Conservation (phyloP, 2,888 invertebrate species). For the Nephrotoma flavescens region DNA sequence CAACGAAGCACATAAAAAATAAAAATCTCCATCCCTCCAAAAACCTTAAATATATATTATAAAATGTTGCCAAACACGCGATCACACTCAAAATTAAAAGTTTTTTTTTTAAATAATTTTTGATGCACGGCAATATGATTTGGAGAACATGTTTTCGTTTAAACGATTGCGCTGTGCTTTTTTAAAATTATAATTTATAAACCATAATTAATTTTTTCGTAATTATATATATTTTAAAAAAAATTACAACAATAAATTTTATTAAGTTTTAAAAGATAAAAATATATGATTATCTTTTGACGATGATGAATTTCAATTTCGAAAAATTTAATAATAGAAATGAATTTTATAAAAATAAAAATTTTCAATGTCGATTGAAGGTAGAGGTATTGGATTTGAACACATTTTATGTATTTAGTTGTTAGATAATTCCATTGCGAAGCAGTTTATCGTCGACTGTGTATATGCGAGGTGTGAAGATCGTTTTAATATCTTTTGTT, state of each 20-base stretch:
- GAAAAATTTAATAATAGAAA: background rate
- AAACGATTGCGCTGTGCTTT: too few relatives aligned
- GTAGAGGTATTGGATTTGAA: background rate
- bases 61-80: background rate
- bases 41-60: too few relatives aligned
- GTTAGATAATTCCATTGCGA: too few relatives aligned
- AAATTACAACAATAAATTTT: background rate
- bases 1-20: too few relatives aligned
- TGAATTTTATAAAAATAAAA: background rate
- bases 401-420: background rate
- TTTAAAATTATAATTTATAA: background rate
- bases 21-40: too few relatives aligned
- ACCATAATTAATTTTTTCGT: background rate
- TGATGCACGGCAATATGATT: background rate
- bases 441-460: too few relatives aligned
- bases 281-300: background rate
- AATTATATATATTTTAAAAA: too few relatives aligned
- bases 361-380: background rate
- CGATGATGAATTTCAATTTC: background rate
- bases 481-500: background rate
- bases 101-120: background rate
- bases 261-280: background rate
- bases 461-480: background rate
- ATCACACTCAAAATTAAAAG: background rate
- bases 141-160: background rate